phyloP scores from a whole-genome alignment of 2,888 invertebrate genomes.

The Drosophila falleni region DNA sequence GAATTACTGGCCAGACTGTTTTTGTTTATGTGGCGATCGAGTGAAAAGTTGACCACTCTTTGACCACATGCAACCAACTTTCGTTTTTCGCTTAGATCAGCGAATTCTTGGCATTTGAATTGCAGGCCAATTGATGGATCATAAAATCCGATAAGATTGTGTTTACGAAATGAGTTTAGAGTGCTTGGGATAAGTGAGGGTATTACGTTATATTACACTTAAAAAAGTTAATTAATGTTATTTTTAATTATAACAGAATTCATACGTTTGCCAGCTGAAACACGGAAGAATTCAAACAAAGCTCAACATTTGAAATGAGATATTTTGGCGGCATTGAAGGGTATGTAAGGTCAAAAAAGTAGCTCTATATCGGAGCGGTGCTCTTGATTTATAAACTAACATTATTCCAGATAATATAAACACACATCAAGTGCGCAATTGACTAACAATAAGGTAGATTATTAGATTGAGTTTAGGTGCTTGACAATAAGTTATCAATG shows the following conservation, averaged over 20 bases:
- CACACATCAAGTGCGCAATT: slow-evolving; percentile 47
- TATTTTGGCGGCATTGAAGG: slow-evolving; percentile 83
- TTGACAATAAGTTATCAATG: slow-evolving; percentile 32
- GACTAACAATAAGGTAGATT: slow-evolving; percentile 33
- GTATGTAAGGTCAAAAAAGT: slow-evolving; percentile 65
- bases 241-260: slow-evolving; percentile 45
- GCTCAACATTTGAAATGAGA: slow-evolving; percentile 63
- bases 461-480: slow-evolving; percentile 3
- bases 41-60: slow-evolving; percentile 41
- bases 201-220: not conserved
- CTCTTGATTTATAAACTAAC: slow-evolving; percentile 30
- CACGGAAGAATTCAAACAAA: slow-evolving; percentile 21
- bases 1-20: not conserved
- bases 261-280: slow-evolving; percentile 4
- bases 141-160: slow-evolving; percentile 59
- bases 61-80: slow-evolving; percentile 42
- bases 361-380: slow-evolving; percentile 1
- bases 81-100: slow-evolving; percentile 31
- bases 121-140: not conserved
- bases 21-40: slow-evolving; percentile 6
- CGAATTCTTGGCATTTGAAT: slow-evolving; percentile 14
- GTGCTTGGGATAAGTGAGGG: not conserved
- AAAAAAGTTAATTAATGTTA: not conserved
- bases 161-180: not conserved
- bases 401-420: slow-evolving; percentile 20